These are phyloP conservation scores for Heliangelus exortis DNA, from an alignment of 2,797 vertebrate species.

Conservation along the genomic window DNA sequence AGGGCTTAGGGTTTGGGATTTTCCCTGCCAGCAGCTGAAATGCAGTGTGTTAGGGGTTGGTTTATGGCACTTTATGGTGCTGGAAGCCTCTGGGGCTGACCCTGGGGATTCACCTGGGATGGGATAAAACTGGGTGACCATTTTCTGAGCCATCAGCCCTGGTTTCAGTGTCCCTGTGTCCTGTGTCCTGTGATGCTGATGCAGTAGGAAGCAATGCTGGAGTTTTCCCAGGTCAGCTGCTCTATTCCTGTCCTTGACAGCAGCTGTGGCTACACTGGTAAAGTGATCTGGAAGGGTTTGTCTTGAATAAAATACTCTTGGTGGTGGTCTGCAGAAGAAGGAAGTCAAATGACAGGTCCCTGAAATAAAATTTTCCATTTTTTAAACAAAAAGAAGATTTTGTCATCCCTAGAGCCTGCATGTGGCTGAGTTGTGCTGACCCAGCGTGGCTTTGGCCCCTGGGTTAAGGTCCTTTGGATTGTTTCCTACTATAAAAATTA, in stretches of 20 bases:
- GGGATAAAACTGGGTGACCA: background rate
- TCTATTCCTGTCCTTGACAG: background rate
- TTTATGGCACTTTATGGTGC: background rate
- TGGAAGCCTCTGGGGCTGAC: background rate
- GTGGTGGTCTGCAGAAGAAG: background rate
- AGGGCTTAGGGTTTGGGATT: background rate
- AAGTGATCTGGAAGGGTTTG: background rate
- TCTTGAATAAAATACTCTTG: background rate
- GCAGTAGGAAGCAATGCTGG: background rate
- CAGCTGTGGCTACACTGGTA: background rate
- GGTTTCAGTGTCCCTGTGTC: background rate
- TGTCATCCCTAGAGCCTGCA: background rate
- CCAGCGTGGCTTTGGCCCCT: background rate
- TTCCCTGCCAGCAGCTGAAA: background rate
- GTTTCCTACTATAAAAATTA: background rate
- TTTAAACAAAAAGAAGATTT: background rate
- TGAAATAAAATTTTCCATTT: background rate
- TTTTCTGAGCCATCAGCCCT: background rate
- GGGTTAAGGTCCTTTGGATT: background rate
- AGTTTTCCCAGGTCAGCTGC: background rate
- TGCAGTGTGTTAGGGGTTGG: background rate
- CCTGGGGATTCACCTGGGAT: background rate
- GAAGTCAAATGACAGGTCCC: background rate
- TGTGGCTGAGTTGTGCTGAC: background rate
- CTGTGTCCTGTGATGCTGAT: background rate